phyloP scores from a whole-genome alignment of 2,113 vertebrate species.

The Alexandromys fortis region DNA sequence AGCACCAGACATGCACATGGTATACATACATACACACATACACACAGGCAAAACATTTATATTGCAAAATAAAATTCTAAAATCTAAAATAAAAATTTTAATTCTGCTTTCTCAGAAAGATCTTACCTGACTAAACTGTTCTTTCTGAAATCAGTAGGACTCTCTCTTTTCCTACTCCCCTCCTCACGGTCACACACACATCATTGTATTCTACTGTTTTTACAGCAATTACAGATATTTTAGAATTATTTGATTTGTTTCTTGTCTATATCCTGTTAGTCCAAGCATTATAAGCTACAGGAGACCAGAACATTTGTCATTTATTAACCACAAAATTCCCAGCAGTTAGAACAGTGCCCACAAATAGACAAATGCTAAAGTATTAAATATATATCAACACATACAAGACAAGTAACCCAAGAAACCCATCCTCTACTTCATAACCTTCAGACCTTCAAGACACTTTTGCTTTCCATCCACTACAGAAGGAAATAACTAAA shows the following conservation, averaged over 20 bases:
- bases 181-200: not conserved
- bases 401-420: not conserved
- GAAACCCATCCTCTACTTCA: not conserved
- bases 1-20: not conserved
- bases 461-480: not conserved
- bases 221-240: not conserved
- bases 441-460: not conserved
- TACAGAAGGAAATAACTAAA: not conserved
- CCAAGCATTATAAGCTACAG: not conserved
- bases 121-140: not conserved
- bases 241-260: not conserved
- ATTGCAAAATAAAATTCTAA: not conserved
- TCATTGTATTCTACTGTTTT: not conserved
- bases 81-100: not conserved
- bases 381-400: not conserved
- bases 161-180: not conserved
- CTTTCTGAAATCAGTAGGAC: not conserved
- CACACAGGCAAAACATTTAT: not conserved
- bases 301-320: not conserved
- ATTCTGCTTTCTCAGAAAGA: not conserved
- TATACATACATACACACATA: not conserved
- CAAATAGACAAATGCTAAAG: not conserved
- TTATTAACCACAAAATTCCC: not conserved
- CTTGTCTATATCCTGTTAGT: not conserved
- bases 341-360: not conserved